These are phyloP conservation scores for Drosophila sordidula DNA, from an alignment of 2,888 invertebrate genomes.

Conservation along the genomic window DNA sequence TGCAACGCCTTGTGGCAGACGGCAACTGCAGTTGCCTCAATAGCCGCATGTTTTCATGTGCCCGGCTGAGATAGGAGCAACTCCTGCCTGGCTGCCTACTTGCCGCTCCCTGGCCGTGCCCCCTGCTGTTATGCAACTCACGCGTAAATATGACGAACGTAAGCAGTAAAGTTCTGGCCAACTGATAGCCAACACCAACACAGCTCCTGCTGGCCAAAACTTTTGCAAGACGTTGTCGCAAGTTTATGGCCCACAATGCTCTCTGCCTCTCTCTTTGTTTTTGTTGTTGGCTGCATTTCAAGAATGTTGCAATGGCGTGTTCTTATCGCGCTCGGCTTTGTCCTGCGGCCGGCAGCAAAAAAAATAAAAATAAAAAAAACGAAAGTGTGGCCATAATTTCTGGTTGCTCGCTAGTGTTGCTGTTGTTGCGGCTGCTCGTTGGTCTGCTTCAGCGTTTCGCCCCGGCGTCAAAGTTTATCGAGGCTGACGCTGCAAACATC, in stretches of 20 bases:
- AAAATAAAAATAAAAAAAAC: constrained; percentile 63
- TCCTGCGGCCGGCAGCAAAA: constrained; percentile 43
- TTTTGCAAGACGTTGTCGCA: constrained; percentile 65
- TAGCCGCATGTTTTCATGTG: constrained; percentile 56
- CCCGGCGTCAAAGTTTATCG: constrained; percentile 65
- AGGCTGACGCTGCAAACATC: constrained; percentile 53
- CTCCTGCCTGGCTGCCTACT: background rate
- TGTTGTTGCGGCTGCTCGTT: constrained; percentile 31
- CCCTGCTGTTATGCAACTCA: constrained; percentile 40
- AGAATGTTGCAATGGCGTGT: constrained; percentile 63
- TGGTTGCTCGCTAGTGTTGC: constrained; percentile 38
- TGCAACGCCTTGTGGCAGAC: constrained; percentile 34
- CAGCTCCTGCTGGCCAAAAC: constrained; percentile 68
- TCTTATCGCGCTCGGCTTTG: constrained; percentile 69
- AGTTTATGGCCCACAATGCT: constrained; percentile 73
- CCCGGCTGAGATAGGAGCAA: constrained; percentile 42
- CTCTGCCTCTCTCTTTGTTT: constrained; percentile 14
- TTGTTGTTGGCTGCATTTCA: constrained; percentile 71
- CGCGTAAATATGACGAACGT: constrained; percentile 82
- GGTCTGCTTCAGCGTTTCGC: constrained; percentile 43
- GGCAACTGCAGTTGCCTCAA: constrained; percentile 51
- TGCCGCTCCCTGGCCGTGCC: background rate
- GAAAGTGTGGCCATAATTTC: constrained; percentile 81
- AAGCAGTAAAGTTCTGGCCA: constrained; percentile 81
- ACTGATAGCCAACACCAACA: constrained; percentile 70